Evolutionary conservation across 2,113 vertebrate genomes (phyloP).

Genomic region (Microcebus lehilahytsara): DNA sequence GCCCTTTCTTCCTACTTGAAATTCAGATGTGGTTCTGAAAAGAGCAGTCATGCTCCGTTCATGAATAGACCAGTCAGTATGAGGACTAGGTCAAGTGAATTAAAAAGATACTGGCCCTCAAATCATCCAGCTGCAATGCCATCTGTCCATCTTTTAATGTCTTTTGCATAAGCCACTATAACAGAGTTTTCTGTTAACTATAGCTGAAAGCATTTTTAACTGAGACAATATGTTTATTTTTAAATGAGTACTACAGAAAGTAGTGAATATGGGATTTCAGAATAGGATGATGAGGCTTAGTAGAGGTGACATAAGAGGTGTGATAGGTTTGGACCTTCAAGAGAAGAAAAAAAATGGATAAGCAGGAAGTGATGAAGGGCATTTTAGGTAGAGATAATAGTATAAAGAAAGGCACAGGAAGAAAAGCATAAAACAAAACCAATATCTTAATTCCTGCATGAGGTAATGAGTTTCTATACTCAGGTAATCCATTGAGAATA

Average conservation of each 20-base stretch:
- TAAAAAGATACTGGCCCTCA: neutral
- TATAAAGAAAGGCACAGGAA: neutral
- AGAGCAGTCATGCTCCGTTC: neutral
- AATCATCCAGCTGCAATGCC: neutral
- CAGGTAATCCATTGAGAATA: neutral
- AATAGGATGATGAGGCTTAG: neutral
- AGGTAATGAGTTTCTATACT: neutral
- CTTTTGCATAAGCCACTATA: neutral
- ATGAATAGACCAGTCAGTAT: neutral
- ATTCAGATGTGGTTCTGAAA: neutral
- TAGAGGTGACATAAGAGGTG: neutral
- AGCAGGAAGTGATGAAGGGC: neutral
- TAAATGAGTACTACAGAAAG: neutral
- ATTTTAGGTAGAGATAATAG: neutral
- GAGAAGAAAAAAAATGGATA: neutral
- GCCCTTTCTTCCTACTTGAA: neutral
- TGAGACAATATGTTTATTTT: neutral
- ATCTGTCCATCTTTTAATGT: neutral
- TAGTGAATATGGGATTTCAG: neutral
- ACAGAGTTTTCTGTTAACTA: no score
- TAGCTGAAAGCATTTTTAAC: neutral
- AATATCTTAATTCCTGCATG: neutral
- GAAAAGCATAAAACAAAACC: conserved; percentile 2
- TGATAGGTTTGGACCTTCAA: neutral
- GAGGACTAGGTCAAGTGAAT: neutral